Percentiles rank a stretch among this genome's conserved stretches.
Evolutionary conservation across 2,113 vertebrate genomes (phyloP).

Genomic region (Alligator sinensis): DNA sequence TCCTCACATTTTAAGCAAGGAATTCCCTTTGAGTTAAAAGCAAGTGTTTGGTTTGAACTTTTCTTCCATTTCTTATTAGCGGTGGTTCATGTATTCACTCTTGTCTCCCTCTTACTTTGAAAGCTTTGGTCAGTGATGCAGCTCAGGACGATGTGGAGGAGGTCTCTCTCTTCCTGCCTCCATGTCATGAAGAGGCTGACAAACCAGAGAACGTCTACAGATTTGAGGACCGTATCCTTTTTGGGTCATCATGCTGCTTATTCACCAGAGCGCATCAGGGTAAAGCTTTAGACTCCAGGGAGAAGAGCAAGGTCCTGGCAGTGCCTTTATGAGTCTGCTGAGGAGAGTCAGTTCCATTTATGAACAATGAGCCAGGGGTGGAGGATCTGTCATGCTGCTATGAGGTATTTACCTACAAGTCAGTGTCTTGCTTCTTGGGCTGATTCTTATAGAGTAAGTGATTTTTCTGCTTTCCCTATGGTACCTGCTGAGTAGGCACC

Average conservation of each 20-base stretch:
- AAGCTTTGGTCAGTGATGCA: slow-evolving; percentile 87
- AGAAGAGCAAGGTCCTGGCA: neutral
- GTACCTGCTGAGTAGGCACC: accelerated
- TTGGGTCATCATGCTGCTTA: neutral
- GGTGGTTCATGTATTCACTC: neutral
- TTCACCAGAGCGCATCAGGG: neutral
- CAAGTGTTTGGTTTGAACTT: neutral
- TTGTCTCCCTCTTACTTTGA: neutral
- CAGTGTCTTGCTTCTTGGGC: accelerated
- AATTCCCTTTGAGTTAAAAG: neutral
- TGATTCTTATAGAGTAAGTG: neutral
- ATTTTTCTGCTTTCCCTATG: neutral
- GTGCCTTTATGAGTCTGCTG: neutral
- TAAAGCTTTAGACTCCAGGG: neutral
- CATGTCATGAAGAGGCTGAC: slow-evolving; percentile 80
- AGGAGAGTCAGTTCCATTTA: accelerated
- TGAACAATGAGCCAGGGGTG: neutral
- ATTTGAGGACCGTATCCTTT: slow-evolving; percentile 93
- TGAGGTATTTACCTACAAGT: neutral
- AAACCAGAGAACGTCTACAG: slow-evolving; percentile 86
- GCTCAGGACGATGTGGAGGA: slow-evolving; percentile 72
- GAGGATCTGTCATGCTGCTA: neutral
- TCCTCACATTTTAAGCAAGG: neutral
- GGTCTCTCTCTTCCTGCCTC: slow-evolving; percentile 83
- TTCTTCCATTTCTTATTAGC: neutral